A percentile compares a stretch with the other conserved stretches of the same genome.
Conservation (phyloP, 2,888 invertebrate genomes). For the Leptopilina drosophilae region DNA sequence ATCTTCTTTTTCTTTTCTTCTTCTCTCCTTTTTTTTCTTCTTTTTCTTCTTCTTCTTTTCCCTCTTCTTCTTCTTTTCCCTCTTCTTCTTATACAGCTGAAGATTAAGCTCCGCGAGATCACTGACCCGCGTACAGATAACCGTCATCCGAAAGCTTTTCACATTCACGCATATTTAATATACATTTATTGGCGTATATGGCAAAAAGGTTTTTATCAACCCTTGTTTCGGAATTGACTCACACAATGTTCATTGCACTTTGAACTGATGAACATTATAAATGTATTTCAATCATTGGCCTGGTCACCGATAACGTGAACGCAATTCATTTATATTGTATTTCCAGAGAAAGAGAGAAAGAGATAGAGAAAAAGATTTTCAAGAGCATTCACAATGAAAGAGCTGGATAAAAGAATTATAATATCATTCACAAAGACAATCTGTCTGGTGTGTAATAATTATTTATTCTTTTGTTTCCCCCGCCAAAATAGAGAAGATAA, state of each 20-base stretch:
- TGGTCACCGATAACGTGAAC: constrained; percentile 26
- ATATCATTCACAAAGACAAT: not conserved
- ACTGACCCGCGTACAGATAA: constrained; percentile 74
- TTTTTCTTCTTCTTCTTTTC: constrained; percentile 6
- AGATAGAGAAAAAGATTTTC: not conserved
- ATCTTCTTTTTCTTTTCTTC: constrained; percentile 42
- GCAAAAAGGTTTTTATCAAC: constrained; percentile 68
- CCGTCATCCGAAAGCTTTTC: constrained; percentile 65
- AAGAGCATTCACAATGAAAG: constrained; percentile 33
- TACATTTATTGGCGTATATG: constrained; percentile 54
- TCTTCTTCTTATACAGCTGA: constrained; percentile 61
- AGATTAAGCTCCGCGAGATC: constrained; percentile 71
- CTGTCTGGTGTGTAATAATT: constrained; percentile 5
- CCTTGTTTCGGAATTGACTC: constrained; percentile 66
- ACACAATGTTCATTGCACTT: constrained; percentile 66
- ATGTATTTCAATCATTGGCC: constrained; percentile 42
- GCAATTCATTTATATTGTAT: not conserved
- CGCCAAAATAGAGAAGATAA: too few species aligned
- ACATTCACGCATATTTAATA: constrained; percentile 54
- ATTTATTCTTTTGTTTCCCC: not conserved
- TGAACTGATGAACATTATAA: constrained; percentile 56
- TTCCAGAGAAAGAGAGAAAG: not conserved
- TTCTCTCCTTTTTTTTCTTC: constrained; percentile 28
- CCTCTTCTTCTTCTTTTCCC: constrained; percentile 46
- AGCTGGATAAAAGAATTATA: not conserved